Evolutionary conservation across 1,140 invertebrate genomes (phyloP).

Genomic region (Coelopa frigida): DNA sequence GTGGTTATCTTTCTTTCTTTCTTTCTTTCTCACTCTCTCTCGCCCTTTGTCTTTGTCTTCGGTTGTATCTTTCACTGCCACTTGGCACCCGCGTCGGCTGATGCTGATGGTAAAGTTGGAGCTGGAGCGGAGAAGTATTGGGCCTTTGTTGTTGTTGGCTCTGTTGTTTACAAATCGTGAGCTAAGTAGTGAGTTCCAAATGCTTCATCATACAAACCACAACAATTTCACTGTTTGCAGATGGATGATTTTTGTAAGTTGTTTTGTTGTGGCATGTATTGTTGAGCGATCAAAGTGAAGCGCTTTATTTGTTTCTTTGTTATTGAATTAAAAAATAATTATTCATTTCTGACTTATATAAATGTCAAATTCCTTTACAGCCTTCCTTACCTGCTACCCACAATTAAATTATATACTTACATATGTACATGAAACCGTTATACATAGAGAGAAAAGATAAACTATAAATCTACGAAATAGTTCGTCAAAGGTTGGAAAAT

Average conservation of each 20-base stretch:
- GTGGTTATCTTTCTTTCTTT: neutral
- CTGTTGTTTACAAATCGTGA: slow-evolving; percentile 40
- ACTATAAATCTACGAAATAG: neutral
- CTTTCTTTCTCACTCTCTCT: neutral
- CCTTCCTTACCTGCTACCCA: neutral
- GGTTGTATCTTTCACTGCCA: slow-evolving; percentile 10
- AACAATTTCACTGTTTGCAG: neutral
- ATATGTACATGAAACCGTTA: slow-evolving; percentile 2
- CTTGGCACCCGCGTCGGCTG: slow-evolving; percentile 18
- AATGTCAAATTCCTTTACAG: slow-evolving; percentile 13
- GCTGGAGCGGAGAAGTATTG: too few species aligned
- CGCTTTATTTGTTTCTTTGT: slow-evolving; percentile 9
- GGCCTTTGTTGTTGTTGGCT: too few species aligned
- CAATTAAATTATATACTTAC: too few species aligned
- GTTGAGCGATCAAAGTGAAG: slow-evolving; percentile 12
- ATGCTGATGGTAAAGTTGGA: too few species aligned
- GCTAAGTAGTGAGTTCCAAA: slow-evolving; percentile 31
- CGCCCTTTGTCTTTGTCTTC: slow-evolving; percentile 27
- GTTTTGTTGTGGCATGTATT: slow-evolving; percentile 7
- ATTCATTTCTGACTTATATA: slow-evolving; percentile 15
- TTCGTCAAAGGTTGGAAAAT: neutral
- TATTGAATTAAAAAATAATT: slow-evolving; percentile 16
- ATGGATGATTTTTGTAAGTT: neutral
- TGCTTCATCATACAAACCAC: neutral
- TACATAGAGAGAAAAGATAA: neutral